These are phyloP conservation scores for Epinotia demarniana DNA, from an alignment of 2,888 invertebrate species.

Conservation along the genomic window DNA sequence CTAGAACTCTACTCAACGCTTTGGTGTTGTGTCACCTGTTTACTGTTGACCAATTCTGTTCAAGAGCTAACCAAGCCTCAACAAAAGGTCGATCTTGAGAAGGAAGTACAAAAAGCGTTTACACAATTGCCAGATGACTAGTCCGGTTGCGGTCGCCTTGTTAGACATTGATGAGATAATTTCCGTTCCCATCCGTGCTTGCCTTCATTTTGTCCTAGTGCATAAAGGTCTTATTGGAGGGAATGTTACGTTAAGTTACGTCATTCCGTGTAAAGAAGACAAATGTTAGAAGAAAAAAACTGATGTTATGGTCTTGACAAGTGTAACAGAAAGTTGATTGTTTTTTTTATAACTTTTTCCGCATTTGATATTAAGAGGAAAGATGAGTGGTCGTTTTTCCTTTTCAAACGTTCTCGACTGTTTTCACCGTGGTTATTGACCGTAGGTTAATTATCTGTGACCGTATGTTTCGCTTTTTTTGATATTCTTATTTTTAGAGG, in stretches of 20 bases:
- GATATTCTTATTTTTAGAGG: too few relatives aligned
- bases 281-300: background rate
- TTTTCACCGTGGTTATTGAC: too few relatives aligned
- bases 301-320: background rate
- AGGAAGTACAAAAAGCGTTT: constrained; percentile 37
- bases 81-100: constrained; percentile 29
- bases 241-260: background rate
- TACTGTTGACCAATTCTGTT: background rate
- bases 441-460: too few relatives aligned
- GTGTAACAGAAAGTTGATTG: background rate
- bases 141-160: constrained; percentile 27
- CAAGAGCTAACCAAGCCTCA: background rate
- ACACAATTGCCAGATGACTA: constrained; percentile 41
- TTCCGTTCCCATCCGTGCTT: constrained; percentile 29
- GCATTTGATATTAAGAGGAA: too few relatives aligned
- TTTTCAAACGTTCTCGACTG: too few relatives aligned
- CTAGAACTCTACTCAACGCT: background rate
- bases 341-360: background rate
- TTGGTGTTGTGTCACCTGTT: background rate
- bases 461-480: too few relatives aligned
- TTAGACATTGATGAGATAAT: constrained; percentile 38
- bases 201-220: constrained; percentile 24
- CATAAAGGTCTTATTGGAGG: constrained; percentile 13
- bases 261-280: background rate
- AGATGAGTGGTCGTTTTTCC: too few relatives aligned